Evolutionary conservation across 2,888 invertebrate genomes (phyloP).

Genomic region (Drosophila antonietae): DNA sequence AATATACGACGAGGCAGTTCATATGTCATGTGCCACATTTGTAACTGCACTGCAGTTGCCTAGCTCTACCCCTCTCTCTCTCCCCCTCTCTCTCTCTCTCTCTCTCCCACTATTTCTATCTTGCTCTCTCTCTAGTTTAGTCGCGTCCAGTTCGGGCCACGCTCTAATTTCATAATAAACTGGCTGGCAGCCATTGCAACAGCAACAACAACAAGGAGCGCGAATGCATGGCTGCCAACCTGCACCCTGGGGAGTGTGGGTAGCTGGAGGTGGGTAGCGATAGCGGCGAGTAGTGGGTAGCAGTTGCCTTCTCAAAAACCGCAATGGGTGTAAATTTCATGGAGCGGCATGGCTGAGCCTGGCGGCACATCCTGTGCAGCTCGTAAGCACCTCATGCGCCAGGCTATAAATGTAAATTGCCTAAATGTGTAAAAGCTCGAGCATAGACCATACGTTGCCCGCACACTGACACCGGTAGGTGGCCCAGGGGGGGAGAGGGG

Average conservation of each 20-base stretch:
- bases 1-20: slow-evolving; percentile 51
- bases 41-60: slow-evolving; percentile 67
- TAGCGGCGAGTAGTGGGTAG: slow-evolving; percentile 28
- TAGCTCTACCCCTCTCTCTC: not conserved
- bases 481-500: not conserved
- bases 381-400: slow-evolving; percentile 81
- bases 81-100: too few relatives aligned
- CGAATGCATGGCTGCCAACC: slow-evolving; percentile 34
- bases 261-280: too few relatives aligned
- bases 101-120: not conserved
- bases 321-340: slow-evolving; percentile 79
- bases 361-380: slow-evolving; percentile 79
- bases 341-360: slow-evolving; percentile 39
- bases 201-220: slow-evolving; percentile 28
- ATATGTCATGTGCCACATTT: slow-evolving; percentile 77
- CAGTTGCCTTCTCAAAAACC: slow-evolving; percentile 55
- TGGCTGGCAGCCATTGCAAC: slow-evolving; percentile 61
- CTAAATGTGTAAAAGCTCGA: slow-evolving; percentile 80
- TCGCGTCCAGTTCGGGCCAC: slow-evolving; percentile 40
- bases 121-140: not conserved
- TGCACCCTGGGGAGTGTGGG: slow-evolving; percentile 20
- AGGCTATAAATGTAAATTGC: slow-evolving; percentile 81
- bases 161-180: slow-evolving; percentile 82
- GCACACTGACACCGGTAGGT: slow-evolving; percentile 45
- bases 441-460: slow-evolving; percentile 78